These are phyloP conservation scores for Esox masquinongy DNA, from an alignment of 2,797 vertebrate species.

Conservation along the genomic window DNA sequence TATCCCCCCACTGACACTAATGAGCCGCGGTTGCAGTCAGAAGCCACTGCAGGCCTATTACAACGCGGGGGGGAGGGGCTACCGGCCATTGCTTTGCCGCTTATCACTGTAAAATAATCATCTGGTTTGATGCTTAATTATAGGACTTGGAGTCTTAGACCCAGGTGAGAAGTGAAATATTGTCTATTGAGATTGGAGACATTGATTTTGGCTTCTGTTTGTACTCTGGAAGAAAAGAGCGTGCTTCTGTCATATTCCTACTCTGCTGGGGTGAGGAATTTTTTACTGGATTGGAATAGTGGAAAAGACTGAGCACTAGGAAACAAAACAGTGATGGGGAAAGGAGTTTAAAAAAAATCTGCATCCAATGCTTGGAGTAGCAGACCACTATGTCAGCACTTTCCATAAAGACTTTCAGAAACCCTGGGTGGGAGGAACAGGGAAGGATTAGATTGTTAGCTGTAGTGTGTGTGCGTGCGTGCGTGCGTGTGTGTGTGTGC, in stretches of 20 bases:
- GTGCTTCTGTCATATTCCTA: slow-evolving; percentile 67
- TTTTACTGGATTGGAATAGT: slow-evolving; percentile 64
- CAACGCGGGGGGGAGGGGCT: not conserved
- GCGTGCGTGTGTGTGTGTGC: slow-evolving; percentile 56
- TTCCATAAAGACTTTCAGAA: slow-evolving; percentile 82
- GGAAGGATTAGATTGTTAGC: not conserved
- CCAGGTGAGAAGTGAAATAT: slow-evolving; percentile 2
- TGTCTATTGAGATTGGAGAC: not conserved
- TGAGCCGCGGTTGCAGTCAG: slow-evolving; percentile 72
- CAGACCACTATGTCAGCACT: slow-evolving; percentile 83
- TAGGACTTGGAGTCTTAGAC: not conserved
- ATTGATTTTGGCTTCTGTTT: not conserved
- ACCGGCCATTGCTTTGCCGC: not conserved
- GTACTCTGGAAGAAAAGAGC: slow-evolving; percentile 38
- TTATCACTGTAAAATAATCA: slow-evolving; percentile 67
- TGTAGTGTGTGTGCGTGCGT: slow-evolving; percentile 18
- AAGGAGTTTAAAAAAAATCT: slow-evolving; percentile 50
- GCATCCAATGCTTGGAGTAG: slow-evolving; percentile 62
- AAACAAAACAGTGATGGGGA: slow-evolving; percentile 55
- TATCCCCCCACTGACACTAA: slow-evolving; percentile 79
- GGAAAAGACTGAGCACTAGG: slow-evolving; percentile 43
- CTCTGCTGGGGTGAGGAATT: slow-evolving; percentile 57
- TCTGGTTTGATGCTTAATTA: slow-evolving; percentile 62
- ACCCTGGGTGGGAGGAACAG: slow-evolving; percentile 67
- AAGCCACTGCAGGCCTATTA: slow-evolving; percentile 72